A percentile compares a stretch with the other conserved stretches of the same genome.
phyloP scores from a whole-genome alignment of 2,888 invertebrate species.

The Hoplodrina blanda region DNA sequence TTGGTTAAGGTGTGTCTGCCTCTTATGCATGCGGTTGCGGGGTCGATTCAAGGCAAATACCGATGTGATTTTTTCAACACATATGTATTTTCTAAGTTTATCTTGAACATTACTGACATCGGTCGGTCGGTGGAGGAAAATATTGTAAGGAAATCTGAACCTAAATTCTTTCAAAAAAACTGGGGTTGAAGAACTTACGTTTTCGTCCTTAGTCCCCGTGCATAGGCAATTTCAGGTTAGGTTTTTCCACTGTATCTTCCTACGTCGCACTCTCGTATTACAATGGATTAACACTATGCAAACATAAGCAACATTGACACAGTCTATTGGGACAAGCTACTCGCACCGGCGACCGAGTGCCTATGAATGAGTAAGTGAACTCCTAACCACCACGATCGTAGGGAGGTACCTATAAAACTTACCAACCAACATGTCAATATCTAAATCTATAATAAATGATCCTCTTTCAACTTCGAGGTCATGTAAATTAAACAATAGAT shows the following conservation, averaged over 20 bases:
- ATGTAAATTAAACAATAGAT: constrained; percentile 33
- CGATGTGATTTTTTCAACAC: no score
- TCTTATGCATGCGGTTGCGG: no score
- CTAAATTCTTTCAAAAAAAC: no score
- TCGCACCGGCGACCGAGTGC: not conserved
- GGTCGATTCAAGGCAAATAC: no score
- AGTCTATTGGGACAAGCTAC: not conserved
- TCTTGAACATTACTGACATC: no score
- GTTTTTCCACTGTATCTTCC: not conserved
- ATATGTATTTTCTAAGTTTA: no score
- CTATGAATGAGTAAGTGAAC: not conserved
- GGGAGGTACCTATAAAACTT: not conserved
- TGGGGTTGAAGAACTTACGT: no score
- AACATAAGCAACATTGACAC: not conserved
- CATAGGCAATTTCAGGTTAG: not conserved
- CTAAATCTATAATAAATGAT: constrained; percentile 31
- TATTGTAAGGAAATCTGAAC: no score
- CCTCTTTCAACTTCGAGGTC: constrained; percentile 17
- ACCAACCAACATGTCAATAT: constrained; percentile 11
- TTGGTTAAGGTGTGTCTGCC: no score
- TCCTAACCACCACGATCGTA: not conserved
- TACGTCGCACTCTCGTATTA: not conserved
- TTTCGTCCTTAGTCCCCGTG: no score
- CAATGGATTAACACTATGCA: not conserved
- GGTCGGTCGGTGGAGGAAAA: no score